Conservation (phyloP, 1,140 invertebrate species). For the Macrobrachium nipponense region DNA sequence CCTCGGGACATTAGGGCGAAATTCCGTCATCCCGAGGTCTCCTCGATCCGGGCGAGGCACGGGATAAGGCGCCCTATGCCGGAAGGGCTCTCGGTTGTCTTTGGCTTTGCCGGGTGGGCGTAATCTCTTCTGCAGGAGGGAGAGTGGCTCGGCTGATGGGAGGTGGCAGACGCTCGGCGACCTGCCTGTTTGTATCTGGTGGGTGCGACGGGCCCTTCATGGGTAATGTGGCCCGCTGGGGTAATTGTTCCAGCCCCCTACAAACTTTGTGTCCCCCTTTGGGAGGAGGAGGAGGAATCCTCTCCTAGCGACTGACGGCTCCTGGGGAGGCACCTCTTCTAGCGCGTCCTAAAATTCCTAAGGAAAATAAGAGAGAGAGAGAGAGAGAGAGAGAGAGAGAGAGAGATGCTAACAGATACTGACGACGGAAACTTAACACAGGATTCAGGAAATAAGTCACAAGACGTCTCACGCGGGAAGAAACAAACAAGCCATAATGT, state of each 20-base stretch:
- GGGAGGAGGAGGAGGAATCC: slow-evolving; percentile 2
- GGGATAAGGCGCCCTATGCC: slow-evolving; percentile 48
- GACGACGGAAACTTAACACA: neutral
- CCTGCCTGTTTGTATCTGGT: slow-evolving; percentile 63
- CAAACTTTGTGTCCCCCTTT: slow-evolving; percentile 56
- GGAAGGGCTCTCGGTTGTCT: slow-evolving; percentile 42
- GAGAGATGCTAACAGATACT: no score
- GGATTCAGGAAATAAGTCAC: no score
- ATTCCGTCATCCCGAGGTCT: neutral
- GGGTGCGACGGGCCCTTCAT: slow-evolving; percentile 55
- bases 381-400: no score
- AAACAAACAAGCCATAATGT: no score
- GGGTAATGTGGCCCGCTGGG: slow-evolving; percentile 58
- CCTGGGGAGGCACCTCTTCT: neutral
- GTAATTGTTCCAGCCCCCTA: slow-evolving; percentile 58
- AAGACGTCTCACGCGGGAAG: no score
- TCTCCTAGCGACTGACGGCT: slow-evolving; percentile 5
- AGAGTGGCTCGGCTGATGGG: slow-evolving; percentile 58
- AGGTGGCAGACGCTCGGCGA: slow-evolving; percentile 58
- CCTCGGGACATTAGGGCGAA: neutral
- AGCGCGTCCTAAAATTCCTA: neutral
- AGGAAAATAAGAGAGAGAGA: neutral
- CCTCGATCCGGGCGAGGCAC: neutral
- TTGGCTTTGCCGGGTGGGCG: slow-evolving; percentile 14
- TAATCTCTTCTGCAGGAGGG: slow-evolving; percentile 62